phyloP scores from a whole-genome alignment of 1,140 invertebrate genomes.

The Cherax quadricarinatus region DNA sequence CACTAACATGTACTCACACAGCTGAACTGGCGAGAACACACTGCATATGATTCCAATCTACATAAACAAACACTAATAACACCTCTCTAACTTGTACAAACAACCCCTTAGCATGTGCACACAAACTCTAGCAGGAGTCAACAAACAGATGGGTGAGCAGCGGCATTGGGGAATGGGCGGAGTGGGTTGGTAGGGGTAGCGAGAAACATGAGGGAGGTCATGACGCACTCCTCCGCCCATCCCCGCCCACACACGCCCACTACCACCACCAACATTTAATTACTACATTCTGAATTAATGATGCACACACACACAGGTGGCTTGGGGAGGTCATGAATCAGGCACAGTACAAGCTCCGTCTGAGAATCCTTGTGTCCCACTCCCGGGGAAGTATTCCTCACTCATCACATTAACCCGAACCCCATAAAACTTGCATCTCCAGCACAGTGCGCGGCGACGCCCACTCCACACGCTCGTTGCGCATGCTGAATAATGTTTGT shows the following conservation, averaged over 20 bases:
- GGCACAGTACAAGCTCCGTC: constrained; percentile 18
- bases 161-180: background rate
- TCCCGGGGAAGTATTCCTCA: background rate
- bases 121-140: background rate
- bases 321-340: constrained; percentile 22
- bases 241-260: constrained; percentile 46
- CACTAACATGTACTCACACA: background rate
- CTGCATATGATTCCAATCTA: background rate
- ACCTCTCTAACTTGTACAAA: background rate
- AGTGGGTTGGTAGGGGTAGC: constrained; percentile 1
- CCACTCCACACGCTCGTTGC: background rate
- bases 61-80: background rate
- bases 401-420: background rate
- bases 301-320: constrained; percentile 3
- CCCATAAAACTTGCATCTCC: background rate
- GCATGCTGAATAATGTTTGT: background rate
- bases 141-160: background rate
- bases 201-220: constrained; percentile 19
- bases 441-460: background rate
- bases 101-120: background rate
- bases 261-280: constrained; percentile 53
- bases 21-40: background rate
- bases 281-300: constrained; percentile 43
- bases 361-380: constrained; percentile 7
- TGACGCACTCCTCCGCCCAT: constrained; percentile 43